Evolutionary conservation across 2,113 vertebrate genomes (phyloP).

Genomic region (Macquaria australasica): DNA sequence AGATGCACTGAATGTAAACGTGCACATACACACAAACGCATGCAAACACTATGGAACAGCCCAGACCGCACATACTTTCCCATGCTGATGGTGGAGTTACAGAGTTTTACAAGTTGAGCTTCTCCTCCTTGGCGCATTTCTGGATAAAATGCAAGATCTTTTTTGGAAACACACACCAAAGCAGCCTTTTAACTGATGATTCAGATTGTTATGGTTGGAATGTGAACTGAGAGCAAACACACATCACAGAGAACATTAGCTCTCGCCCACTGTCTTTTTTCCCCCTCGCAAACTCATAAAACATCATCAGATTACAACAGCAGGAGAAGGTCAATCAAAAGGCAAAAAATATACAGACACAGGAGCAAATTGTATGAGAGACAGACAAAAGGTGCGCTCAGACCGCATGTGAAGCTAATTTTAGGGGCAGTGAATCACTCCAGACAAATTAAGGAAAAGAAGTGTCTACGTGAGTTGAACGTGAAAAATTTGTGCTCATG

Average conservation of each 20-base stretch:
- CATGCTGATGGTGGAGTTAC: slow-evolving; percentile 61
- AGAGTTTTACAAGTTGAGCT: slow-evolving; percentile 69
- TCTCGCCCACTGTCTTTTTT: slow-evolving; percentile 48
- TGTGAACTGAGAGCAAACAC: slow-evolving; percentile 72
- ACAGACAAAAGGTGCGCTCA: background rate
- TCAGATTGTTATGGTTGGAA: slow-evolving; percentile 80
- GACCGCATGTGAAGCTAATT: background rate
- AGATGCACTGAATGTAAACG: background rate
- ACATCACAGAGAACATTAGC: slow-evolving; percentile 76
- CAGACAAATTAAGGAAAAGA: background rate
- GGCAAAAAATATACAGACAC: slow-evolving; percentile 35
- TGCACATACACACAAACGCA: background rate
- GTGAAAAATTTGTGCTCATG: background rate
- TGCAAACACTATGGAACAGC: slow-evolving; percentile 25
- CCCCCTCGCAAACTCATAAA: slow-evolving; percentile 46
- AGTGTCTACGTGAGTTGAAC: background rate
- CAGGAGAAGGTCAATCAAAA: slow-evolving; percentile 59
- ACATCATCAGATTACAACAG: slow-evolving; percentile 66
- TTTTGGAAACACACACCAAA: slow-evolving; percentile 73
- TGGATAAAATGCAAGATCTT: slow-evolving; percentile 58
- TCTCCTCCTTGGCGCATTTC: slow-evolving; percentile 65
- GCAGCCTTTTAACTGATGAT: slow-evolving; percentile 72
- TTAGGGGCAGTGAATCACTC: background rate
- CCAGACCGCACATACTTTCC: slow-evolving; percentile 75
- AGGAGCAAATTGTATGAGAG: background rate